Evolutionary conservation across 1,140 invertebrate genomes (phyloP).

Genomic region (Ostrea edulis): DNA sequence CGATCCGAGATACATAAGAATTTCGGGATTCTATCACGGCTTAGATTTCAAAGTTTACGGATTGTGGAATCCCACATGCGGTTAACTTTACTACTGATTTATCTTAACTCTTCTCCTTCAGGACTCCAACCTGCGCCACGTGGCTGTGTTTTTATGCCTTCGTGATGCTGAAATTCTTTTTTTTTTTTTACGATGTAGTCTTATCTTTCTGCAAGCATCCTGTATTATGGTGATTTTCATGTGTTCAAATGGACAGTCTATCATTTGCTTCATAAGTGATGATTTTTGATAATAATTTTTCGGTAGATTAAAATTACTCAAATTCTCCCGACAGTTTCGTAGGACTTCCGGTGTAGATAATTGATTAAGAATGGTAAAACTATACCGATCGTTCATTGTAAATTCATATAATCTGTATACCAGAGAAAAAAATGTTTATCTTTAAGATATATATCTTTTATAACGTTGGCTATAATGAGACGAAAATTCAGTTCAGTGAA

Average conservation of each 20-base stretch:
- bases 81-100: constrained; percentile 1
- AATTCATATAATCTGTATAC: neutral
- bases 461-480: neutral
- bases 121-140: neutral
- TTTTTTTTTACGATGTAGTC: neutral
- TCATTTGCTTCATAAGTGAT: constrained; percentile 9
- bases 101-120: neutral
- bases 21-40: constrained; percentile 19
- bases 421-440: neutral
- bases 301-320: constrained; percentile 20
- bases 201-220: constrained; percentile 18
- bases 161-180: constrained; percentile 9
- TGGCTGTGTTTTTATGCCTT: constrained; percentile 9
- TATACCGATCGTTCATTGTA: neutral
- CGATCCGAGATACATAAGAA: neutral
- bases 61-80: neutral
- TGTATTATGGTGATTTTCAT: constrained; percentile 7
- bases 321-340: neutral
- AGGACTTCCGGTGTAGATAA: neutral
- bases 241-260: constrained; percentile 6
- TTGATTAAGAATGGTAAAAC: neutral
- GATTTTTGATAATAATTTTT: constrained; percentile 26
- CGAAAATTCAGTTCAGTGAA: neutral
- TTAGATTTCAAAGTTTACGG: neutral
- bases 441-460: neutral